Evolutionary conservation across 64 coral and sea anemone species (phyloP), one percentile per base, ranked within the genome.

Genomic region (Montipora capricornis): DNA sequence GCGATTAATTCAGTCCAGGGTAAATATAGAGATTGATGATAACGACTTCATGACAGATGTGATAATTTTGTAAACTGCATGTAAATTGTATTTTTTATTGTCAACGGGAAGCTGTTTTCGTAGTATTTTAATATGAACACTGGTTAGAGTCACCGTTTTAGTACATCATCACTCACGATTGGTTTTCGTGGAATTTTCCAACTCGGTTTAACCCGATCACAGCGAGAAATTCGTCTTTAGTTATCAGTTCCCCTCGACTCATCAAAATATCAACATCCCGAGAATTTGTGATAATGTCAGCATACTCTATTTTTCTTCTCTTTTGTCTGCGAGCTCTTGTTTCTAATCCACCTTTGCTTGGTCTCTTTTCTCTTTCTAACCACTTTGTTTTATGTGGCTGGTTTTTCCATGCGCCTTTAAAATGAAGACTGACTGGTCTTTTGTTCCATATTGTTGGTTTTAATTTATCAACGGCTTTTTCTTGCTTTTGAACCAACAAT

Each of bases 401-500:
- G 0, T 70, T 48, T 20, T 11, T 11, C 14, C 11, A 5, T 78
- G 12, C 16, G 1, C 47, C 8, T n/a, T 8, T 9, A 8, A 45
- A 5, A 0, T 15, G 9, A 64, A 37, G 37, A 37, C 4, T 12
- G 13, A 48, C 7, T 12, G 37, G 37, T 49, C 5, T 48, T 4
- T 1, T 47, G 2, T 48, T 84, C 8, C 7, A 16, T 3, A 24
- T 62, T 0, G 47, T 6, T 6, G 82, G 55, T 19, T 44, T 47
- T 49, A 84, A 69, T 69, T 84, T 84, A 17, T 84, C 16, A 70
- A 84, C 44, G n/a, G 60, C 82, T 49, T 84, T 69, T 19, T 84
- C 37, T n/a, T 84, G 82, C 82, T 84, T 84, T 5, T 45, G 37
- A 84, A 84, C 37, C 15, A 49, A 62, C 2, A 44, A 16, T 84